Percentiles rank a stretch among this genome's conserved stretches.
These are phyloP conservation scores for Papilio dardanus DNA, from an alignment of 1,140 invertebrate species.

Conservation along the genomic window DNA sequence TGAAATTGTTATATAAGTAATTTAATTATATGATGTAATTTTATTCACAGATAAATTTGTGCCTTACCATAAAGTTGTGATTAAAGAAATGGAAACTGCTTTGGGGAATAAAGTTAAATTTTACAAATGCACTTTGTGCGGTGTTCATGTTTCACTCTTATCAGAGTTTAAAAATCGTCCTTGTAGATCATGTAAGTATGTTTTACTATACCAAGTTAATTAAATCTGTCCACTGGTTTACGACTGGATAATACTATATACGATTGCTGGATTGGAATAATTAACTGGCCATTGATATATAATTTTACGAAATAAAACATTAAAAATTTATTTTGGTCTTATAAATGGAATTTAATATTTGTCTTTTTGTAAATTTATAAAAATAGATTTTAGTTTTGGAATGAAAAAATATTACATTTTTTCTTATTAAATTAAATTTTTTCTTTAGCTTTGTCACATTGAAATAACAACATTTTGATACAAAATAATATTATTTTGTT, in stretches of 20 bases:
- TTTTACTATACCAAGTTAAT: no score
- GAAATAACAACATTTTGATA: background rate
- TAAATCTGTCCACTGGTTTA: no score
- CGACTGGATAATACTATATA: no score
- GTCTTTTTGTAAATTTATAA: background rate
- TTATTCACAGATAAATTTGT: slow-evolving; percentile 56
- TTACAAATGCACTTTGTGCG: slow-evolving; percentile 69
- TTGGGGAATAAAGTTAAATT: slow-evolving; percentile 56
- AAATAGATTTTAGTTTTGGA: no score
- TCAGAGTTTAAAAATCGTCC: slow-evolving; percentile 65
- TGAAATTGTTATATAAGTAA: no score
- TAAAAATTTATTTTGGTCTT: background rate
- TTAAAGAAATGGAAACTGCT: slow-evolving; percentile 59
- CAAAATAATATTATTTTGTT: slow-evolving; percentile 34
- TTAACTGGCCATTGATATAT: no score
- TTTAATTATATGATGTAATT: slow-evolving; percentile 3
- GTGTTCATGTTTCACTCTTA: slow-evolving; percentile 59
- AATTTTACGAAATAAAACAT: background rate
- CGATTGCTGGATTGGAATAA: no score
- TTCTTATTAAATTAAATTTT: background rate
- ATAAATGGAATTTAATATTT: background rate
- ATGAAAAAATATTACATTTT: background rate
- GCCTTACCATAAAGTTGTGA: slow-evolving; percentile 63
- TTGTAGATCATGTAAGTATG: slow-evolving; percentile 69
- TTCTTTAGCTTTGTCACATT: background rate